These are phyloP conservation scores for Panulirus ornatus DNA, from an alignment of 1,140 invertebrate species.

Conservation along the genomic window DNA sequence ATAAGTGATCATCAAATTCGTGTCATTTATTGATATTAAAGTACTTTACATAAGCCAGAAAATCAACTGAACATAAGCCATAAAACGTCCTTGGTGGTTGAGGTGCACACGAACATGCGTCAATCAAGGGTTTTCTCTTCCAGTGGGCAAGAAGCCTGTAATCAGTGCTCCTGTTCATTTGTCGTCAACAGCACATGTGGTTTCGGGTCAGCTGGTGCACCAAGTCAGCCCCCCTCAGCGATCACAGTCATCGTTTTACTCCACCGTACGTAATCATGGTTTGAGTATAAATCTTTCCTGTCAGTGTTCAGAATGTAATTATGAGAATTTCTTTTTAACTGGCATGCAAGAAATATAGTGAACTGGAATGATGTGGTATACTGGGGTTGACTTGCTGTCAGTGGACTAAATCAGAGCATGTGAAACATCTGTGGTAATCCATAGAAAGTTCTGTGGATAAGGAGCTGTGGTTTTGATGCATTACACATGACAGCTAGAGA, in stretches of 20 bases:
- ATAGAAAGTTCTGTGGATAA: too few relatives aligned
- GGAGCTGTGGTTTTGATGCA: too few relatives aligned
- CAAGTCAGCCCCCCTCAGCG: slow-evolving; percentile 45
- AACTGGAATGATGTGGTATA: too few relatives aligned
- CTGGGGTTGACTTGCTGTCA: too few relatives aligned
- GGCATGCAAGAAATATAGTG: too few relatives aligned
- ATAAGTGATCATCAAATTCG: neutral
- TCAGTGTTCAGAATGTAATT: too few relatives aligned
- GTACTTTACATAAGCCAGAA: neutral
- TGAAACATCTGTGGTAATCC: too few relatives aligned
- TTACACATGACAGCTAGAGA: too few relatives aligned
- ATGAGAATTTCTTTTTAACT: too few relatives aligned
- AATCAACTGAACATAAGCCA: neutral
- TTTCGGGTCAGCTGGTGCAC: slow-evolving; percentile 1
- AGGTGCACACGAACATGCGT: slow-evolving; percentile 27
- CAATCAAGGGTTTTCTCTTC: slow-evolving; percentile 54
- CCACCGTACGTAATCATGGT: slow-evolving; percentile 52
- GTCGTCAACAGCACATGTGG: slow-evolving; percentile 71
- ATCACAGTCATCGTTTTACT: slow-evolving; percentile 48
- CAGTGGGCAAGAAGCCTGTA: slow-evolving; percentile 73
- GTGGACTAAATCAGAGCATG: too few relatives aligned
- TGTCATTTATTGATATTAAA: too few relatives aligned
- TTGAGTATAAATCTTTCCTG: too few relatives aligned
- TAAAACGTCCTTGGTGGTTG: neutral
- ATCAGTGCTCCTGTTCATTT: slow-evolving; percentile 69